Evolutionary conservation across 2,888 invertebrate genomes (phyloP).

Genomic region (Philonicus albiceps): DNA sequence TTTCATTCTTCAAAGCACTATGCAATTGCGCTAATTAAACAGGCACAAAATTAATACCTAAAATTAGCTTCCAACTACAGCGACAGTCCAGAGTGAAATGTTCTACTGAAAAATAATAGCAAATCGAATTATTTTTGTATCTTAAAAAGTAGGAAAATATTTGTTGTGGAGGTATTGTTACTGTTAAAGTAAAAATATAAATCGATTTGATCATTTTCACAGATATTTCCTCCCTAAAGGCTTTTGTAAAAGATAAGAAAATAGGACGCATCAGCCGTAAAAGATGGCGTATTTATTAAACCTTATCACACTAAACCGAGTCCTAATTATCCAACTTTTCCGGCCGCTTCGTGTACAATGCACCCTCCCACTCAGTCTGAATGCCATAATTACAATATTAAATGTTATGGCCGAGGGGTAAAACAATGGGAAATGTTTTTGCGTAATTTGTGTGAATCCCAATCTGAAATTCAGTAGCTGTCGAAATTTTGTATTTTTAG

Average conservation of each 20-base stretch:
- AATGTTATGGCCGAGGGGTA: neutral
- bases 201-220: neutral
- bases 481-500: neutral
- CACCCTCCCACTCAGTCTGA: neutral
- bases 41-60: no score
- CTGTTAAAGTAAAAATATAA: conserved; percentile 4
- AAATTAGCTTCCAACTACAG: no score
- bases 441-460: neutral
- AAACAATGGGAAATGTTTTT: neutral
- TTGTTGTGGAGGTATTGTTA: neutral
- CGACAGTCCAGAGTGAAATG: no score
- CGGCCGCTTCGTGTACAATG: neutral
- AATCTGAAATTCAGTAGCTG: no score
- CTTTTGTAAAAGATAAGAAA: neutral
- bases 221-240: neutral
- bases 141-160: neutral
- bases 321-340: neutral
- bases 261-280: neutral
- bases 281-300: conserved; percentile 2
- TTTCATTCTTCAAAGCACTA: no score
- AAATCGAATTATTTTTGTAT: no score
- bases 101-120: no score
- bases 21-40: no score
- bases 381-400: conserved; percentile 4
- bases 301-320: conserved; percentile 7